Percentiles rank a stretch among this genome's conserved stretches.
Conservation (phyloP, 2,797 vertebrate species). For the Syncerus caffer region DNA sequence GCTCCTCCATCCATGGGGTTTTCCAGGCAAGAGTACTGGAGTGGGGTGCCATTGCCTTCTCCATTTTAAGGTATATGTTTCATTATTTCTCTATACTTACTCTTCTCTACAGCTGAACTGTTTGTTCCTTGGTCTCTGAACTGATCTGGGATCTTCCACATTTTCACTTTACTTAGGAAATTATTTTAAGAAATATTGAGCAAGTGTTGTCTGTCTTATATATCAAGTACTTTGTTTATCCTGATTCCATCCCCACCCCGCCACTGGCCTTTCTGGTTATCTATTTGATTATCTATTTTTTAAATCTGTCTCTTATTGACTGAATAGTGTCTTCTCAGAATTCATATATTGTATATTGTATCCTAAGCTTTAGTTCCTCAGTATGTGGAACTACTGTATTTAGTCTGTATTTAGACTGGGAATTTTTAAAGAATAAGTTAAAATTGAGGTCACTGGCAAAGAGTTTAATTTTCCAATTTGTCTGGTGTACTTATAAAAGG, state of each 20-base stretch:
- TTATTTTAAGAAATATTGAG: neutral
- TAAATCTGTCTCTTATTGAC: neutral
- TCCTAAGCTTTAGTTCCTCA: neutral
- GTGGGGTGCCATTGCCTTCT: too few species aligned
- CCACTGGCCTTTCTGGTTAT: neutral
- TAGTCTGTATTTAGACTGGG: neutral
- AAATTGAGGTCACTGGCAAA: neutral
- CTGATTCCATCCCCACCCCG: neutral
- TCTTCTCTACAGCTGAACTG: neutral
- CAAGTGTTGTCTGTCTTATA: neutral
- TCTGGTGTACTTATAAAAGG: neutral
- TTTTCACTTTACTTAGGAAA: neutral
- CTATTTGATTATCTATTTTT: neutral
- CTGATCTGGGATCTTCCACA: neutral
- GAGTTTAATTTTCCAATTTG: neutral
- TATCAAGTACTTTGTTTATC: neutral
- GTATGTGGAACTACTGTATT: neutral
- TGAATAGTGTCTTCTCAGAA: neutral
- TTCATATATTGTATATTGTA: neutral
- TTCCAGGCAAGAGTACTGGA: too few species aligned
- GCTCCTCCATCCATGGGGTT: too few species aligned
- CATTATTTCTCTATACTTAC: neutral
- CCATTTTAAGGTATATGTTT: accelerated
- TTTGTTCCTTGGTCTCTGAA: neutral
- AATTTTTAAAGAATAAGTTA: neutral